Evolutionary conservation across 2,797 vertebrate species (phyloP).

Genomic region (Gymnoscopelus microlampas): DNA sequence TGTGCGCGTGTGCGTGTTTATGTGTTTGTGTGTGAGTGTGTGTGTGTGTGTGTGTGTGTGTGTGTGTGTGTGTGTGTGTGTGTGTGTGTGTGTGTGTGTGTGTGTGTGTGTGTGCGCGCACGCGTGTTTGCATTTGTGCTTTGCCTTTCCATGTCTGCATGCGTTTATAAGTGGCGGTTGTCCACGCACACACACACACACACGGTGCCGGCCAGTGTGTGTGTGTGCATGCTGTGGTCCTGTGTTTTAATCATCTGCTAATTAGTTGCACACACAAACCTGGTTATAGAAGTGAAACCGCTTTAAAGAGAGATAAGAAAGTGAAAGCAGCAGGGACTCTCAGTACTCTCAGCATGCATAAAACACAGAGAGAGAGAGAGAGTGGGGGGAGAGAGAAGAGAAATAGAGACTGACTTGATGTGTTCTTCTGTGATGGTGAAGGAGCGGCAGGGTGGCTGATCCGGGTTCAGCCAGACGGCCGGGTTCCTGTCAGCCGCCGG

Average conservation of each 20-base stretch:
- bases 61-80: too few relatives aligned
- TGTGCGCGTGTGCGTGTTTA: too few relatives aligned
- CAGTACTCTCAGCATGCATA: neutral
- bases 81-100: too few relatives aligned
- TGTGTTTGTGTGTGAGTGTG: too few relatives aligned
- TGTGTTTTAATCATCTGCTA: neutral
- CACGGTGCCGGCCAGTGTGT: neutral
- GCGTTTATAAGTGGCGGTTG: too few relatives aligned
- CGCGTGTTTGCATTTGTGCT: too few relatives aligned
- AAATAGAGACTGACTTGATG: constrained; percentile 82
- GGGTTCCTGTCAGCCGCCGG: constrained; percentile 93
- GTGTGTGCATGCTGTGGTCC: neutral
- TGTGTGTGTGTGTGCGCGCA: too few relatives aligned
- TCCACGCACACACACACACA: too few relatives aligned
- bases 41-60: too few relatives aligned
- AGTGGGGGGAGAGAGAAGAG: neutral
- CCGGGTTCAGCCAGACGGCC: constrained; percentile 90
- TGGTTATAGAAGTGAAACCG: neutral
- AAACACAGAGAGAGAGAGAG: neutral
- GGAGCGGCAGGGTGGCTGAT: constrained; percentile 91
- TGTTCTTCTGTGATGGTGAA: constrained; percentile 93
- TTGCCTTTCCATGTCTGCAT: too few relatives aligned
- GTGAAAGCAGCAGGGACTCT: neutral
- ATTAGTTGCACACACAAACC: too few relatives aligned
- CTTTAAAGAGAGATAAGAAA: neutral